A percentile compares a stretch with the other conserved stretches of the same genome.
These are phyloP conservation scores for Rhysida immarginata DNA, from an alignment of 1,140 invertebrate species.

Conservation along the genomic window DNA sequence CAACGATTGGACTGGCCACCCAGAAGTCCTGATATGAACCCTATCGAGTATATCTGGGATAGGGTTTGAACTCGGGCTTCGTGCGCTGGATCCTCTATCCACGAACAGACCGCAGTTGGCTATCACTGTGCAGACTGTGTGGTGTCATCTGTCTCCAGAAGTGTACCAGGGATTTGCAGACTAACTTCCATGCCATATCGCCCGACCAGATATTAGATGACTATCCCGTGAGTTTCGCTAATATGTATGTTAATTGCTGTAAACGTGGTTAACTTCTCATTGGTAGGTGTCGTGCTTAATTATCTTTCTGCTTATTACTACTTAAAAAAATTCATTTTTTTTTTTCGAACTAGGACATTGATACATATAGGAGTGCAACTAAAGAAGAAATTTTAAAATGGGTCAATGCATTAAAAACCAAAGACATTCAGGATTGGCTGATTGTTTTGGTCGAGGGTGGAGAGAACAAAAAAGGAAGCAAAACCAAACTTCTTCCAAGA, in stretches of 20 bases:
- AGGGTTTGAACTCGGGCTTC: too few species aligned
- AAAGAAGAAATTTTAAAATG: conserved; percentile 78
- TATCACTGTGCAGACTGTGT: too few species aligned
- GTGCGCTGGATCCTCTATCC: too few species aligned
- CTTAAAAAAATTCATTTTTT: neutral
- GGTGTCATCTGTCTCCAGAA: neutral
- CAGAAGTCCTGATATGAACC: too few species aligned
- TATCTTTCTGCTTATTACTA: neutral
- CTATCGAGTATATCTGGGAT: too few species aligned
- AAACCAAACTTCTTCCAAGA: conserved; percentile 69
- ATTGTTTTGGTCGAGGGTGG: conserved; percentile 82
- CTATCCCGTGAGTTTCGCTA: neutral
- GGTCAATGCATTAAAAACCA: conserved; percentile 56
- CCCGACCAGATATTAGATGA: neutral
- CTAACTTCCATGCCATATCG: neutral
- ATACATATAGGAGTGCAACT: conserved; percentile 67
- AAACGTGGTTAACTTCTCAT: neutral
- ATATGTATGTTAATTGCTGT: neutral
- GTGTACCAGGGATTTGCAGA: neutral
- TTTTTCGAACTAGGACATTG: conserved; percentile 53
- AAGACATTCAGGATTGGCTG: conserved; percentile 77
- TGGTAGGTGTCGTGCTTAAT: neutral
- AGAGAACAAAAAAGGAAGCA: conserved; percentile 68
- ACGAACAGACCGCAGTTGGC: too few species aligned
- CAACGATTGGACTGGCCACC: too few species aligned